Base-by-base conservation (phyloP, 2,797 vertebrate species). In the Phaenicophaeus curvirostris region DNA sequence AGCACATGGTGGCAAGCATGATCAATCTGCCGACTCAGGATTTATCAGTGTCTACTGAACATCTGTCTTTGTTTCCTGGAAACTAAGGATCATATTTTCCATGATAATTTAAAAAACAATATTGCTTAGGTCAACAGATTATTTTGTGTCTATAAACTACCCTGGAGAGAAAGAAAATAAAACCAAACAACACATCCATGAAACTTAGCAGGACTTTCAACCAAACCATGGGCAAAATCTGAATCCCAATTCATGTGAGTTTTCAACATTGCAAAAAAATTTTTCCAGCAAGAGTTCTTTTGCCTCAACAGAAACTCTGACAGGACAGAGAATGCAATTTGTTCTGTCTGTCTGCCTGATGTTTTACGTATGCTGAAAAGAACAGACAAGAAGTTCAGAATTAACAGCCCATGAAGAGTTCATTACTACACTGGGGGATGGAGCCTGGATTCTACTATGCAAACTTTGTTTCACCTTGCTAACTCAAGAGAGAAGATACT, bases 161-260 rank as follows among this genome's bases (percentile, higher is more conserved):
- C 35, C 6, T 42, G 10, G 13, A 19, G 18, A 91, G 23, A 31
- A 73, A 66, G 16, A 9, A 4, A 51, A 76, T 27, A 25, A 53
- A 65, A 30, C 4, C 18, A 54, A 23, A 30, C 58, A 6, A 3
- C 2, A 3, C 24, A 44, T 0, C 15, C 9, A 21, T 1, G 2
- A 85, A 81, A 67, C 1, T 2, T 24, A 78, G 7, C 13, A 74
- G 13, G 76, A 67, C 20, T 85, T 87, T 53, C 20, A 71, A 53
- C 1, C 4, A 66, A 93, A 57, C 44, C 28, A 68, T 18, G 61
- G 21, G 9, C 50, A 31, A 68, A 85, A 35, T 8, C 21, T 58
- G 42, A 68, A 57, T 67, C 11, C 28, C 14, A 65, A 41, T 31
- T 44, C 11, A 24, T 3, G 14, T 20, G 15, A 72, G 3, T 61